phyloP scores from a whole-genome alignment of 2,113 vertebrate species.

The Clarias macrocephalus region DNA sequence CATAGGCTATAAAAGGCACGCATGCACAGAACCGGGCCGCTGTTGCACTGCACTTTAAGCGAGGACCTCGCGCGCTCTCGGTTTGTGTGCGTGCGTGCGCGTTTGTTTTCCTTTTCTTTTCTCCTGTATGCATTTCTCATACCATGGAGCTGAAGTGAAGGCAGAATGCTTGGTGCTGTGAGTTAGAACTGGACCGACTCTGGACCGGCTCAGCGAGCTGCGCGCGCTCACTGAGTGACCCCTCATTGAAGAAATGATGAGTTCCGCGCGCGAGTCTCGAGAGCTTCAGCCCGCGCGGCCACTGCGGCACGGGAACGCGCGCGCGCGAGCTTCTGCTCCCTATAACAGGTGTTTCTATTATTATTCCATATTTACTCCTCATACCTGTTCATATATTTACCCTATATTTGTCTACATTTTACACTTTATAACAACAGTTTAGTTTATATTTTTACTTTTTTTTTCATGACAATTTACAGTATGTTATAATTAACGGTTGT shows the following conservation, averaged over 20 bases:
- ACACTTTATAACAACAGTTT: background rate
- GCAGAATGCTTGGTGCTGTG: background rate
- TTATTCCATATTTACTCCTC: background rate
- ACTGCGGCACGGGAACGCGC: constrained; percentile 15
- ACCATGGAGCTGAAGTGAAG: background rate
- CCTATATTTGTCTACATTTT: background rate
- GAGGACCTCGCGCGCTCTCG: background rate
- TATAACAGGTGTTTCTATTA: constrained; percentile 13
- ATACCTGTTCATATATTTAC: background rate
- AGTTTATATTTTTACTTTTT: background rate
- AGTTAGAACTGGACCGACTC: constrained; percentile 8
- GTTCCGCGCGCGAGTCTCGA: constrained; percentile 5
- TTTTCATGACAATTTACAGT: background rate
- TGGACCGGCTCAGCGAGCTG: background rate
- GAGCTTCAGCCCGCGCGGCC: constrained; percentile 19
- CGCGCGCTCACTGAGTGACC: constrained; percentile 9
- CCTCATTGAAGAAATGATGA: constrained; percentile 28
- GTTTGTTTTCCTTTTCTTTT: constrained; percentile 9
- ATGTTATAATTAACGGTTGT: background rate
- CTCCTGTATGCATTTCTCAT: background rate
- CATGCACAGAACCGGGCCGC: constrained; percentile 47
- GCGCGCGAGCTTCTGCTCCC: background rate
- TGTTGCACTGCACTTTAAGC: background rate
- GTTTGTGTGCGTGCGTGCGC: constrained; percentile 25
- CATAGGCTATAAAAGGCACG: constrained; percentile 26